Evolutionary conservation across 1,140 invertebrate genomes (phyloP).

Genomic region (Marisa cornuarietis): DNA sequence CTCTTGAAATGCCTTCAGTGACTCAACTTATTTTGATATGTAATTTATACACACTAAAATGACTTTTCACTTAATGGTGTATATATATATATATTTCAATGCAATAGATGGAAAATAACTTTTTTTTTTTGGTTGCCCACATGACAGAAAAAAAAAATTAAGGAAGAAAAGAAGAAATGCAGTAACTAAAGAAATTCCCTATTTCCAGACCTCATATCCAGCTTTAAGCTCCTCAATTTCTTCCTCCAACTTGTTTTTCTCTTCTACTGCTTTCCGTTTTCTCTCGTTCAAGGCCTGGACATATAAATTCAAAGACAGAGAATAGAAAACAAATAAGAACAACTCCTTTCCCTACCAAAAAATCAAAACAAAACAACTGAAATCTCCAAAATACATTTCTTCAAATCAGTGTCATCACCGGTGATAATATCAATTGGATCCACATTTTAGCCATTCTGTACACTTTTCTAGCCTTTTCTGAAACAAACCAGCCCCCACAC

Average conservation of each 20-base stretch:
- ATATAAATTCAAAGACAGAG: neutral
- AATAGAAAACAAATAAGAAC: neutral
- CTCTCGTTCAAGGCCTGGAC: slow-evolving; percentile 56
- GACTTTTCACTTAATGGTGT: neutral
- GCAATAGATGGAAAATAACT: neutral
- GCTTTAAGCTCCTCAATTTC: slow-evolving; percentile 59
- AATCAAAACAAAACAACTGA: neutral
- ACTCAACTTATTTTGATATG: too few relatives aligned
- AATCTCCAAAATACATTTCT: too few relatives aligned
- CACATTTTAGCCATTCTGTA: too few relatives aligned
- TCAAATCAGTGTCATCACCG: too few relatives aligned
- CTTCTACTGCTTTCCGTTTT: slow-evolving; percentile 58
- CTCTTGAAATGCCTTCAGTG: too few relatives aligned
- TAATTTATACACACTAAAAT: too few relatives aligned
- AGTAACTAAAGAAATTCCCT: neutral
- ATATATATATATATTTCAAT: neutral
- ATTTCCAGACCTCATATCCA: slow-evolving; percentile 49
- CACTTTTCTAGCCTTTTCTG: too few relatives aligned
- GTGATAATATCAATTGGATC: too few relatives aligned
- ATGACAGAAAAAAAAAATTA: neutral
- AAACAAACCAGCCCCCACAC: too few relatives aligned
- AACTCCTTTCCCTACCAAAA: neutral
- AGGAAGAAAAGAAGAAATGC: neutral
- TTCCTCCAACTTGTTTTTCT: slow-evolving; percentile 54
- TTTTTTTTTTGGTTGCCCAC: neutral